Evolutionary conservation across 2,888 invertebrate species (phyloP).

Genomic region (Digitonthophagus gazella): DNA sequence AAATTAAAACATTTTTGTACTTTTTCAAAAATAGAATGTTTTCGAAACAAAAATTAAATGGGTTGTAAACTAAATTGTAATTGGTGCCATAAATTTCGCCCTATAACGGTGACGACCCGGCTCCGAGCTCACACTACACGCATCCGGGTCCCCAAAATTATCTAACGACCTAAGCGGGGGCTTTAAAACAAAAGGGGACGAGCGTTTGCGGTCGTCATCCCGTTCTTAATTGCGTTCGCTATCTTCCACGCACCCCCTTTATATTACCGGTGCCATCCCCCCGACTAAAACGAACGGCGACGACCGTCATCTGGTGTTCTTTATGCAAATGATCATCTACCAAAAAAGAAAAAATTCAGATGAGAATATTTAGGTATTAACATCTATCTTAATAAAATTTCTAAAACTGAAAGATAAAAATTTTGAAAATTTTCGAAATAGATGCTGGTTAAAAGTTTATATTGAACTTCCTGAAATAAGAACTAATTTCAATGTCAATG

Average conservation of each 20-base stretch:
- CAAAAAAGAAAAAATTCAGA: no score
- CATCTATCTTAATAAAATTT: no score
- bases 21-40: no score
- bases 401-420: no score
- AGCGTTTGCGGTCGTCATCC: constrained; percentile 6
- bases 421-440: no score
- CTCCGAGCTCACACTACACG: neutral
- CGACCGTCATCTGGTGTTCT: neutral
- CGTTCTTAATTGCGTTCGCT: constrained; percentile 10
- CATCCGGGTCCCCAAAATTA: neutral
- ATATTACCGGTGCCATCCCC: neutral
- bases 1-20: no score
- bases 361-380: no score
- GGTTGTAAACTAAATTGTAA: neutral
- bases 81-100: neutral
- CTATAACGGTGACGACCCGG: neutral
- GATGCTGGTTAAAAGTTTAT: no score
- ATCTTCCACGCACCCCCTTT: constrained; percentile 1
- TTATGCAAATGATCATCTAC: no score
- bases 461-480: no score
- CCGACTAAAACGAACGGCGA: neutral
- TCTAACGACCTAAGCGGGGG: neutral
- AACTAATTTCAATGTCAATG: no score
- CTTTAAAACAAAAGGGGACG: neutral
- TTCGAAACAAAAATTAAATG: no score